A percentile compares a stretch with the other conserved stretches of the same genome.
phyloP scores from a whole-genome alignment of 2,113 vertebrate genomes.

The Meleagris gallopavo region DNA sequence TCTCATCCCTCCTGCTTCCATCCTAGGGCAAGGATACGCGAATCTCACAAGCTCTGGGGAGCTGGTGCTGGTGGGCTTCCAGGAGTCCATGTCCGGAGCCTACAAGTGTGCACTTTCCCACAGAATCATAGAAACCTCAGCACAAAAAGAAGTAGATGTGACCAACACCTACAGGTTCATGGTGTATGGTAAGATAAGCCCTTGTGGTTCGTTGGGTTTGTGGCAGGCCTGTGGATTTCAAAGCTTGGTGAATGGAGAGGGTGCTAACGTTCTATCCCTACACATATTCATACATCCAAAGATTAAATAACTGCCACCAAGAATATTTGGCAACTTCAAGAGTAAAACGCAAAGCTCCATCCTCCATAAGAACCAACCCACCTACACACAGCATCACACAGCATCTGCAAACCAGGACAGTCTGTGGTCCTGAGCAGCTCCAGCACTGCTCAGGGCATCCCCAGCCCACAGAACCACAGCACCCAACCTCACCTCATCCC shows the following conservation, averaged over 20 bases:
- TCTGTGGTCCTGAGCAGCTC: too few relatives aligned
- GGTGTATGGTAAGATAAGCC: slow-evolving; percentile 74
- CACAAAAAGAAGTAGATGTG: slow-evolving; percentile 53
- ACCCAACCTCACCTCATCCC: background rate
- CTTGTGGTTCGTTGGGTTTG: background rate
- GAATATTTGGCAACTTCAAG: background rate
- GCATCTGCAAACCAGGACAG: background rate
- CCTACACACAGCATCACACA: background rate
- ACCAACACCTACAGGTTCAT: slow-evolving; percentile 71
- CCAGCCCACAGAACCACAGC: too few relatives aligned
- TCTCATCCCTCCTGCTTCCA: slow-evolving; percentile 47
- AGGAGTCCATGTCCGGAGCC: slow-evolving; percentile 74
- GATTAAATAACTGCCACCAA: background rate
- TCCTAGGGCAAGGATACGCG: slow-evolving; percentile 56
- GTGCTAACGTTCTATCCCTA: background rate
- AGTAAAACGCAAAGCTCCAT: background rate
- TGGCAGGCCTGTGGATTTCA: background rate
- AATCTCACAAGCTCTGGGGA: slow-evolving; percentile 74
- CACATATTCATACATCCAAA: background rate
- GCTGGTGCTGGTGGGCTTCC: slow-evolving; percentile 73
- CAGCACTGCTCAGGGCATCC: too few relatives aligned
- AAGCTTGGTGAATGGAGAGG: background rate
- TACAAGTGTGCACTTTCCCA: slow-evolving; percentile 78
- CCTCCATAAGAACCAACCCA: background rate
- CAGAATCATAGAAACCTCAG: slow-evolving; percentile 62